Conservation (phyloP, 1,140 invertebrate species). For the Rhagoletis zephyria region DNA sequence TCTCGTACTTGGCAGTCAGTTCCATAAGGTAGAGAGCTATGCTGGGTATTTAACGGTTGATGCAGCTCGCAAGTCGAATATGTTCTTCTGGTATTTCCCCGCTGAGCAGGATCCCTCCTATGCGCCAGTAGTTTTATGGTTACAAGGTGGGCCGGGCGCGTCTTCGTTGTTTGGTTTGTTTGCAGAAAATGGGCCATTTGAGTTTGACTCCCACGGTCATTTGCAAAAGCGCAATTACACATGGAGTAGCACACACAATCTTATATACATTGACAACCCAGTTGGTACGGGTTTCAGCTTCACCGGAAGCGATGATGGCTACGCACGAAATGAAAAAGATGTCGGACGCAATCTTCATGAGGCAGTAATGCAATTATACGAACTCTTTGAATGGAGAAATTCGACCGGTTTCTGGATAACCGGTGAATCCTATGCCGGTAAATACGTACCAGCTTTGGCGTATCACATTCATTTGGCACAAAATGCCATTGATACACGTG, state of each 20-base stretch:
- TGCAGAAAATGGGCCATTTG: slow-evolving; percentile 85
- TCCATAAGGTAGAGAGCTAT: slow-evolving; percentile 68
- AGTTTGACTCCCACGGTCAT: slow-evolving; percentile 77
- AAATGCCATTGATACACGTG: slow-evolving; percentile 74
- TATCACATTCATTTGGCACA: slow-evolving; percentile 81
- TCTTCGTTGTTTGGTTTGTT: slow-evolving; percentile 87
- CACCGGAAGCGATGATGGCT: slow-evolving; percentile 78
- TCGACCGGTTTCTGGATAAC: slow-evolving; percentile 83
- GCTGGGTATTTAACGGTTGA: slow-evolving; percentile 84
- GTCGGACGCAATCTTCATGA: slow-evolving; percentile 80
- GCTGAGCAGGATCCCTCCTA: slow-evolving; percentile 74
- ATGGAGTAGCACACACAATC: slow-evolving; percentile 83
- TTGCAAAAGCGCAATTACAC: slow-evolving; percentile 78
- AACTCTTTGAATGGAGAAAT: slow-evolving; percentile 80
- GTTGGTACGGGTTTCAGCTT: slow-evolving; percentile 88
- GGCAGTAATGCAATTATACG: slow-evolving; percentile 82
- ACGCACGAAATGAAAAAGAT: slow-evolving; percentile 79
- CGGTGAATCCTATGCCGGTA: slow-evolving; percentile 91
- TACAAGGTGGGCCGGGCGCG: slow-evolving; percentile 88
- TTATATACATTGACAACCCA: slow-evolving; percentile 91
- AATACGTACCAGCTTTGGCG: slow-evolving; percentile 86
- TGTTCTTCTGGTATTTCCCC: slow-evolving; percentile 93
- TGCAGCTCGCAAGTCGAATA: slow-evolving; percentile 83
- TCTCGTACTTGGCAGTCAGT: slow-evolving; percentile 61
- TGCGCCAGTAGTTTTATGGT: slow-evolving; percentile 86